Evolutionary conservation across 2,888 invertebrate species (phyloP).

Genomic region (Acronicta leporina): DNA sequence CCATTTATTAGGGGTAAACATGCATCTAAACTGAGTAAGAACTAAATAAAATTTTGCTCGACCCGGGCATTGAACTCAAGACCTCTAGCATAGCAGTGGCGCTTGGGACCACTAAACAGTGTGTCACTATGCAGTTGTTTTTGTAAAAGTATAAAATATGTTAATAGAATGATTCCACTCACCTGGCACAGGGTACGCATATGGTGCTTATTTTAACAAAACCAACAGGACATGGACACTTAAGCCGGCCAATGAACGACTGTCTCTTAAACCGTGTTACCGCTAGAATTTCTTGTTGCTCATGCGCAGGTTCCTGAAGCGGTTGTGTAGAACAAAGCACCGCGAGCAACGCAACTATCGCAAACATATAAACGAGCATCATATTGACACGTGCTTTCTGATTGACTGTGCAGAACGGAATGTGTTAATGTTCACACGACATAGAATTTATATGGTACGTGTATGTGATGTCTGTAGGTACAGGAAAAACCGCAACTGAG

Average conservation of each 20-base stretch:
- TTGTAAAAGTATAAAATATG: no score
- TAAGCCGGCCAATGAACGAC: not conserved
- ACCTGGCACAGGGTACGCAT: slow-evolving; percentile 6
- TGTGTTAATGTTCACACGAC: not conserved
- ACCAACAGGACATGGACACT: slow-evolving; percentile 4
- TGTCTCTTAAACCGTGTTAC: slow-evolving; percentile 15
- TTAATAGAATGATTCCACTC: no score
- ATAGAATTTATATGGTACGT: not conserved
- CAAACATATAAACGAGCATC: slow-evolving; percentile 6
- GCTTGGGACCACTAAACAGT: no score
- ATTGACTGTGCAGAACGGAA: not conserved
- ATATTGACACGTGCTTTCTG: not conserved
- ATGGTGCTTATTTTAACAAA: not conserved
- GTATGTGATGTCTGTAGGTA: no score
- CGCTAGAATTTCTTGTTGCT: not conserved
- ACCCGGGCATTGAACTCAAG: no score
- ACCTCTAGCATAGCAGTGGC: no score
- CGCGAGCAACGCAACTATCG: not conserved
- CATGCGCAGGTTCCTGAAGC: not conserved
- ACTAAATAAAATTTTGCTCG: no score
- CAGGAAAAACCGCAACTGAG: no score
- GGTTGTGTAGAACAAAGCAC: slow-evolving; percentile 9
- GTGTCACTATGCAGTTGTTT: no score
- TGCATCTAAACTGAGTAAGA: no score
- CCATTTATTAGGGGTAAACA: no score